Percentiles rank a stretch among this genome's conserved stretches.
phyloP scores from a whole-genome alignment of 2,888 invertebrate genomes.

The Lochmaea crataegi region DNA sequence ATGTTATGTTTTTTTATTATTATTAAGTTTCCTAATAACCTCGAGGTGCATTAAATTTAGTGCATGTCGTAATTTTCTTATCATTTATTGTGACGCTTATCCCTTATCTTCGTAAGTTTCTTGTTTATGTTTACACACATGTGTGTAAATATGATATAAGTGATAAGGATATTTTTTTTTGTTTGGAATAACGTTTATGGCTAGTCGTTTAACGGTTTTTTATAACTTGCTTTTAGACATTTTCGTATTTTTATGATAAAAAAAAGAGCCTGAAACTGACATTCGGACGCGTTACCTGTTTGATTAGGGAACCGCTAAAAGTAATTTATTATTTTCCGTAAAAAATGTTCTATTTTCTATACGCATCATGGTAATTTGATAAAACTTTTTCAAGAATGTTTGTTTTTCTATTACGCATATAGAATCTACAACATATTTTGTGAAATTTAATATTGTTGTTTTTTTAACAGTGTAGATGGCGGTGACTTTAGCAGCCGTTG shows the following conservation, averaged over 20 bases:
- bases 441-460: too few species aligned
- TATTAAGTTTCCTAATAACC: neutral
- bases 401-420: too few species aligned
- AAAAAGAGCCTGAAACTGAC: too few species aligned
- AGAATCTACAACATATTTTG: too few species aligned
- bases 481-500: too few species aligned
- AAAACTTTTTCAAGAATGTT: too few species aligned
- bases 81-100: constrained; percentile 3
- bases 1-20: neutral
- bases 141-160: neutral
- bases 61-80: constrained; percentile 5
- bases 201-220: neutral
- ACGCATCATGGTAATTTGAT: too few species aligned
- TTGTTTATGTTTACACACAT: constrained; percentile 4
- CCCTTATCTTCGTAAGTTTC: neutral
- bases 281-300: too few species aligned
- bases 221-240: neutral
- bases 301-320: neutral
- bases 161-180: neutral
- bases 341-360: too few species aligned
- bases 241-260: neutral
- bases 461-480: too few species aligned
- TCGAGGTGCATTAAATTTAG: neutral
- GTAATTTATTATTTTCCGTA: too few species aligned
- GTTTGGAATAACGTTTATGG: neutral